These are phyloP conservation scores for Tragulus kanchil DNA, from an alignment of 2,113 vertebrate genomes.

Conservation along the genomic window DNA sequence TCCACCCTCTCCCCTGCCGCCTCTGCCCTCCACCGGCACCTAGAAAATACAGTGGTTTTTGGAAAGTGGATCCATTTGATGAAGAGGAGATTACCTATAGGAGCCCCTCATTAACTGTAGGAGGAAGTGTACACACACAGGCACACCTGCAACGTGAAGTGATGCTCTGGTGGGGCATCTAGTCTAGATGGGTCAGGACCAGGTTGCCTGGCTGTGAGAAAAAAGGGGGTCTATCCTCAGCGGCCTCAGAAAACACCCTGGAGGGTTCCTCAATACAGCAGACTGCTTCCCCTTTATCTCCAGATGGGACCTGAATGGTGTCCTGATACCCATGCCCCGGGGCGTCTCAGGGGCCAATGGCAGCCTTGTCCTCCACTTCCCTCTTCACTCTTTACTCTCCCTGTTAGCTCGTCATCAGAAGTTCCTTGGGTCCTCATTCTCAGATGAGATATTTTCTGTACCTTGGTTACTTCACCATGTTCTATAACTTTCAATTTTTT, in stretches of 20 bases:
- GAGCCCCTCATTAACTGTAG: not conserved
- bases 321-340: rapidly evolving
- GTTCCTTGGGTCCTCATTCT: not conserved
- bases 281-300: not conserved
- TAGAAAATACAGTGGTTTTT: not conserved
- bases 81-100: not conserved
- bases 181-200: not conserved
- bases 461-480: not conserved
- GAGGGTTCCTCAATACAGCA: not conserved
- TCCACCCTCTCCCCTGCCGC: no score
- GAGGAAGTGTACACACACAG: not conserved
- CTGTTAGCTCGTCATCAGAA: not conserved
- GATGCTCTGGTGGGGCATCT: not conserved
- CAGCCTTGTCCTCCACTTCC: not conserved
- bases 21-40: no score
- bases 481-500: not conserved
- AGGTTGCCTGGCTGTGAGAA: not conserved
- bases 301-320: not conserved
- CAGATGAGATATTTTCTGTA: not conserved
- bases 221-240: not conserved
- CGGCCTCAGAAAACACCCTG: not conserved
- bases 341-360: not conserved
- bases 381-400: not conserved
- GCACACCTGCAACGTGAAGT: not conserved
- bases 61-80: conserved; percentile 4